A percentile compares a stretch with the other conserved stretches of the same genome.
These are phyloP conservation scores for Sphaerodactylus townsendi DNA, from an alignment of 2,113 vertebrate genomes.

Conservation along the genomic window DNA sequence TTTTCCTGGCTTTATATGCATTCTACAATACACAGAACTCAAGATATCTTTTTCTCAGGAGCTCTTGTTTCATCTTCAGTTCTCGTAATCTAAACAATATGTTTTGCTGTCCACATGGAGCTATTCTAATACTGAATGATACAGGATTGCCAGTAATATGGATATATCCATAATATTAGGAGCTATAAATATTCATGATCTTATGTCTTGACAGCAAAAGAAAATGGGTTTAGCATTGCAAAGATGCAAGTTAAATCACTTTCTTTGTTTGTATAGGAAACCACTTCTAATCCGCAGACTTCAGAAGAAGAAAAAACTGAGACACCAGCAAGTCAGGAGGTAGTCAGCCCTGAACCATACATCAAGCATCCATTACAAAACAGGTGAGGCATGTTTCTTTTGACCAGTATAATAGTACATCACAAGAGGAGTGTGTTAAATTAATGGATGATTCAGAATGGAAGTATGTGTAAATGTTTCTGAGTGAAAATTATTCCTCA, in stretches of 20 bases:
- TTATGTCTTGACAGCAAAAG: background rate
- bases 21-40: background rate
- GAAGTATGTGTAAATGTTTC: background rate
- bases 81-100: background rate
- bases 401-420: background rate
- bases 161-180: background rate
- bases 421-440: background rate
- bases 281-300: constrained; percentile 81
- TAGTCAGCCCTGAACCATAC: constrained; percentile 87
- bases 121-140: background rate
- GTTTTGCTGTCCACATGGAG: background rate
- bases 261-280: constrained; percentile 76
- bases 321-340: constrained; percentile 79
- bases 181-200: background rate
- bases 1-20: background rate
- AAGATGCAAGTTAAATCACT: background rate
- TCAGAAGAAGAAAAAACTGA: constrained; percentile 86
- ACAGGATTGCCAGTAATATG: background rate
- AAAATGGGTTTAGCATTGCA: background rate
- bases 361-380: constrained; percentile 98
- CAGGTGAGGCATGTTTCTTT: constrained; percentile 75
- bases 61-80: background rate
- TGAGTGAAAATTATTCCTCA: background rate
- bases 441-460: background rate
- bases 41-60: background rate